phyloP scores from a whole-genome alignment of 2,888 invertebrate genomes.

The Synanthedon myopaeformis region DNA sequence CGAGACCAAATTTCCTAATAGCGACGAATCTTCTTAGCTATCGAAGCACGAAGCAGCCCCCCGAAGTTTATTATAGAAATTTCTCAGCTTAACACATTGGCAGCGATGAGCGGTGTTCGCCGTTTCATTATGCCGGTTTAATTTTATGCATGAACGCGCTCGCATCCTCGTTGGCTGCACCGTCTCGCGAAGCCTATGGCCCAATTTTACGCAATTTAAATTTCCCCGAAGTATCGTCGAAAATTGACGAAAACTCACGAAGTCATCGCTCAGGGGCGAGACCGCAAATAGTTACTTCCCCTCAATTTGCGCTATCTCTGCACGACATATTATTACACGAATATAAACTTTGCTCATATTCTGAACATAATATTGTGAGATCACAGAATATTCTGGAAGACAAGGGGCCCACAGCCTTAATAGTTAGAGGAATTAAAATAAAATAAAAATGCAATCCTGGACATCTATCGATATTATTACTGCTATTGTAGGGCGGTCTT shows the following conservation, averaged over 20 bases:
- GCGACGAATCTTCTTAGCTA: not conserved
- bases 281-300: constrained; percentile 27
- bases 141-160: constrained; percentile 66
- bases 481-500: no score
- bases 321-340: no score
- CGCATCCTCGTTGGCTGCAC: constrained; percentile 25
- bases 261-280: constrained; percentile 6
- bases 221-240: constrained; percentile 17
- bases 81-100: constrained; percentile 45
- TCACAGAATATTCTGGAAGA: no score
- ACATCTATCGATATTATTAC: no score
- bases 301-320: constrained; percentile 15
- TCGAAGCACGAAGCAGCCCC: constrained; percentile 3
- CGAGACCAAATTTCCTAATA: no score
- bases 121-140: constrained; percentile 65
- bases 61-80: constrained; percentile 32
- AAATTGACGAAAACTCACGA: constrained; percentile 26
- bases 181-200: constrained; percentile 7
- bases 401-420: no score
- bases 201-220: constrained; percentile 29
- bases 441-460: no score
- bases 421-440: no score
- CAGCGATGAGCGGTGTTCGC: constrained; percentile 23
- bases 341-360: no score
- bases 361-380: no score